Percentiles rank a stretch among this genome's conserved stretches.
phyloP scores from a whole-genome alignment of 2,113 vertebrate species.

The Lamprologus ornatipinnis region DNA sequence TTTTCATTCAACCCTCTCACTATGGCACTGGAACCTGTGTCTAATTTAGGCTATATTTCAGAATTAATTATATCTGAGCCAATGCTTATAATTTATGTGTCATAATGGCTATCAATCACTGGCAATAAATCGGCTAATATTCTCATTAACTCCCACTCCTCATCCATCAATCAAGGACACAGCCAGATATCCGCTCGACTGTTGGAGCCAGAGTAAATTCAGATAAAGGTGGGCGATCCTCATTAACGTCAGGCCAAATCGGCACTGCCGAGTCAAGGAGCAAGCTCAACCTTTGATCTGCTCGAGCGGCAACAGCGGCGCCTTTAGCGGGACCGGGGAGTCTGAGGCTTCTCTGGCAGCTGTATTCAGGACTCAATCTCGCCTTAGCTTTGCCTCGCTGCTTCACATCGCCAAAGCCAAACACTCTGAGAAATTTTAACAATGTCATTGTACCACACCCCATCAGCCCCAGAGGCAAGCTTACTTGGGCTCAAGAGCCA shows the following conservation, averaged over 20 bases:
- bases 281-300: constrained; percentile 14
- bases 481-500: constrained; percentile 51
- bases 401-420: neutral
- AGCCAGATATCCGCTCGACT: constrained; percentile 12
- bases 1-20: neutral
- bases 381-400: constrained; percentile 4
- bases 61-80: constrained; percentile 43
- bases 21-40: constrained; percentile 20
- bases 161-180: constrained; percentile 49
- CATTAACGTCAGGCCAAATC: neutral
- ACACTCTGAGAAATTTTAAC: constrained; percentile 40
- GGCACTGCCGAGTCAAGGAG: neutral
- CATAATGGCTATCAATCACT: constrained; percentile 60
- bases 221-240: constrained; percentile 15
- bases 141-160: constrained; percentile 54
- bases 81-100: constrained; percentile 52
- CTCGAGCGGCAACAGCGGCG: neutral
- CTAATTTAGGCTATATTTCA: constrained; percentile 39
- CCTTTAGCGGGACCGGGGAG: neutral
- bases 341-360: neutral
- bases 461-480: constrained; percentile 37
- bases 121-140: constrained; percentile 56
- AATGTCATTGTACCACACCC: constrained; percentile 34
- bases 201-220: neutral
- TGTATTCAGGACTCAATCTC: neutral